Conservation (phyloP, 2,113 vertebrate species). For the Galbula dea region DNA sequence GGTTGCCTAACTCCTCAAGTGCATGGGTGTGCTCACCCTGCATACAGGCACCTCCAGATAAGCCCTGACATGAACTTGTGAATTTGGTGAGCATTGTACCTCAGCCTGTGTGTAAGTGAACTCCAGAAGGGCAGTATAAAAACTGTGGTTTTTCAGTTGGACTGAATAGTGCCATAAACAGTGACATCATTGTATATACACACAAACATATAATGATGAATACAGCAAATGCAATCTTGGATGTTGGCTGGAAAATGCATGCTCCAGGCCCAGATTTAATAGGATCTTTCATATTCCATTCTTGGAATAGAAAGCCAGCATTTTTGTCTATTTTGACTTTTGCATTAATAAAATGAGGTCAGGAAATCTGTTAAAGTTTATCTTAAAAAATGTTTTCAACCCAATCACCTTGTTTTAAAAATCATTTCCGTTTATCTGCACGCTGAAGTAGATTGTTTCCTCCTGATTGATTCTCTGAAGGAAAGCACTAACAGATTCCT, state of each 20-base stretch:
- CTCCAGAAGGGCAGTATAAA: background rate
- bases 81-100: background rate
- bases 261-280: constrained; percentile 7
- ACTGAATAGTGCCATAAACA: background rate
- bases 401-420: constrained; percentile 52
- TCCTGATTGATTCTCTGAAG: constrained; percentile 8
- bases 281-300: constrained; percentile 19
- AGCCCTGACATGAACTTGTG: background rate
- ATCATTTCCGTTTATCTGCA: constrained; percentile 50
- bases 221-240: background rate
- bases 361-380: constrained; percentile 52
- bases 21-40: fast-evolving
- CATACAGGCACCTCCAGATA: background rate
- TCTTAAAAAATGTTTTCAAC: constrained; percentile 40
- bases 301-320: background rate
- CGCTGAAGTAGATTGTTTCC: constrained; percentile 23
- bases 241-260: background rate
- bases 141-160: background rate
- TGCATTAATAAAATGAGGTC: constrained; percentile 44
- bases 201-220: background rate
- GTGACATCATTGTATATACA: constrained; percentile 25
- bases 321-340: constrained; percentile 37
- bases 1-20: background rate
- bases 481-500: constrained; percentile 35
- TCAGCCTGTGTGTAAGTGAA: background rate